Conservation (phyloP, 23 tunicate species). For the Halocynthia roretzi region DNA sequence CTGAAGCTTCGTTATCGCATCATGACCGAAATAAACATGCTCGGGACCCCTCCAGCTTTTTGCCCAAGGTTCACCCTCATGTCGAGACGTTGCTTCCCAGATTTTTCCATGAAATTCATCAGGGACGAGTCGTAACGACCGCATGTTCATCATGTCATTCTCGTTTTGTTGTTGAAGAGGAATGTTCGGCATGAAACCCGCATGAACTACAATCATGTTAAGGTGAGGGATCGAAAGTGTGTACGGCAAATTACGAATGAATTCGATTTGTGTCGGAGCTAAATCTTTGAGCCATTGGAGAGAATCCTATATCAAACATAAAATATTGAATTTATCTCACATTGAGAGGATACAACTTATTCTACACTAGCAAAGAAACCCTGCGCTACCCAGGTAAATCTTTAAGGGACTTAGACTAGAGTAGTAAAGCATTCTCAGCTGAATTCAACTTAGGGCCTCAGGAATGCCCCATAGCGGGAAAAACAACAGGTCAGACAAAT, state of each 20-base stretch:
- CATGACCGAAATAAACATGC: conserved; percentile 94
- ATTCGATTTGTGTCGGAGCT: conserved; percentile 20
- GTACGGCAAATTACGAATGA: conserved; percentile 62
- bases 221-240: conserved; percentile 61
- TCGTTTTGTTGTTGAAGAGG: conserved; percentile 45
- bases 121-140: conserved; percentile 26
- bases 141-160: conserved; percentile 68
- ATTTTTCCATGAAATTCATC: conserved; percentile 62
- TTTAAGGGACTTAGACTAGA: no score
- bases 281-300: conserved; percentile 49
- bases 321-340: no score
- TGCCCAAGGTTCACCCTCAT: conserved; percentile 62
- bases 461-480: no score
- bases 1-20: conserved; percentile 63
- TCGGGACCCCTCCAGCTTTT: conserved; percentile 65
- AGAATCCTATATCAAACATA: no score
- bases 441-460: no score
- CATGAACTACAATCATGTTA: conserved; percentile 66
- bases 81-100: conserved; percentile 19
- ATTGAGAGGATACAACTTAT: no score
- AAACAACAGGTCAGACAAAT: no score
- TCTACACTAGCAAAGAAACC: no score
- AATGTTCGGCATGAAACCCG: conserved; percentile 56
- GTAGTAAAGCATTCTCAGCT: no score
- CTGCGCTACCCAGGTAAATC: no score